Evolutionary conservation across 2,888 invertebrate genomes (phyloP), one percentile per base, ranked within the genome.

Genomic region (Trachelus tabidus): DNA sequence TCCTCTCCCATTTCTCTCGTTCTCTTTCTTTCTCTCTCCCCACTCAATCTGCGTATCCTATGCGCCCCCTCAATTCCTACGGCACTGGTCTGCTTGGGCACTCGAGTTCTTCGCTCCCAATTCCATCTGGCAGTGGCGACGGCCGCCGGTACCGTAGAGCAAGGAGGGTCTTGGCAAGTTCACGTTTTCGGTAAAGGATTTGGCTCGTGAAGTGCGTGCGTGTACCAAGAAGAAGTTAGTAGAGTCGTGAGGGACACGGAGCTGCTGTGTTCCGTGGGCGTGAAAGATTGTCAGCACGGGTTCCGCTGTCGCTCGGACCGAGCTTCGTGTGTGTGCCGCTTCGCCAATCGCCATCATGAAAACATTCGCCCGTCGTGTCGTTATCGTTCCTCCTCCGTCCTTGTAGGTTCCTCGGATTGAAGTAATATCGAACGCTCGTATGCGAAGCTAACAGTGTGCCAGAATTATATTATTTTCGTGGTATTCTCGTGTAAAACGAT

Each of bases 331-430:
- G 71, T 56, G 56, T 56, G 82, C 75, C 73, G 76, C 69, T 79
- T 76, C 77, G 74, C 76, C 81, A 84, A 84, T 86, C 87, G 87
- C 88, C 89, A 86, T 89, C 87, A 85, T 89, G 88, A 89, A 89
- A 89, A 89, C 88, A 88, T 87, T 89, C 83, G 86, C 80, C 82
- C 80, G 82, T 82, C 79, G 81, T 79, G 81, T 79, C 82, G 85
- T 85, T 81, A 83, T 87, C 82, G 82, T 86, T 84, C 85, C 84
- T 84, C 83, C 85, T 86, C 85, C 85, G 87, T 86, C 85, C 86
- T 87, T 85, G 87, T 80, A 84, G 83, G 83, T 84, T 85, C 85
- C 83, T 85, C 83, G 83, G 83, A 83, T 85, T 81, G 82, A 81
- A 85, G 82, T 84, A 34, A 82, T 82, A 82, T 82, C 76, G 82